Base-by-base conservation (phyloP, 2,888 invertebrate genomes). In the Athalia rosae region DNA sequence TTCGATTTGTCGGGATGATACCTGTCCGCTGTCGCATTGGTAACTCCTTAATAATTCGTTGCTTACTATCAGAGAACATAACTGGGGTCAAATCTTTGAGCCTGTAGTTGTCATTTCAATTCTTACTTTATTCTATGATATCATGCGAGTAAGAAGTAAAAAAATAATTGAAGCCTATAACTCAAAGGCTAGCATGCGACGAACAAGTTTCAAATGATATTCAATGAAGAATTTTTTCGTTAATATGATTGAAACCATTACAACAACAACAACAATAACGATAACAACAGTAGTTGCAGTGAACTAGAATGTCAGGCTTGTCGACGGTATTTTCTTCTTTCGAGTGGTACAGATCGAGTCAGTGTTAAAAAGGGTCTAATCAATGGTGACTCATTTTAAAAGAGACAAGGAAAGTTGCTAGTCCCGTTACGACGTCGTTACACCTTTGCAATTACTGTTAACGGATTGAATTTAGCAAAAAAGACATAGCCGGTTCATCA, bases 181-280 rank as follows among this genome's bases (percentile, higher is more conserved):
- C 50, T 28, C 4, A 67, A 67, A 41, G 58, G 69, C 69, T 58
- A 43, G n/a, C 69, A 69, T 69, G 69, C 69, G 56, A 11, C 53
- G 67, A 50, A 67, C 7, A 15, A 67, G 15, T 41, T 43, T 0
- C 6, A n/a, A 62, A 62, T 9, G 41, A 62, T 62, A 62, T 28
- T 43, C 3, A 58, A 13, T 4, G 15, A 13, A 6, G 15, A 41
- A 3, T 28, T 15, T 66, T 9, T 48, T 15, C 48, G 7, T 47
- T 8, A 13, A 66, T 66, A 28, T 9, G 11, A 62, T 11, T 4
- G 9, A 11, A 28, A 15, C 28, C 13, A 45, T 8, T 66, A 28
- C 48, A 41, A 67, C 7, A 67, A 67, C 47, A 47, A 64, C 50
- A 67, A 15, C 15, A 11, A 53, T 53, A 67, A 67, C 50, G 67